These are phyloP conservation scores for Sciurus niger DNA, from an alignment of 2,113 vertebrate species.

Conservation along the genomic window DNA sequence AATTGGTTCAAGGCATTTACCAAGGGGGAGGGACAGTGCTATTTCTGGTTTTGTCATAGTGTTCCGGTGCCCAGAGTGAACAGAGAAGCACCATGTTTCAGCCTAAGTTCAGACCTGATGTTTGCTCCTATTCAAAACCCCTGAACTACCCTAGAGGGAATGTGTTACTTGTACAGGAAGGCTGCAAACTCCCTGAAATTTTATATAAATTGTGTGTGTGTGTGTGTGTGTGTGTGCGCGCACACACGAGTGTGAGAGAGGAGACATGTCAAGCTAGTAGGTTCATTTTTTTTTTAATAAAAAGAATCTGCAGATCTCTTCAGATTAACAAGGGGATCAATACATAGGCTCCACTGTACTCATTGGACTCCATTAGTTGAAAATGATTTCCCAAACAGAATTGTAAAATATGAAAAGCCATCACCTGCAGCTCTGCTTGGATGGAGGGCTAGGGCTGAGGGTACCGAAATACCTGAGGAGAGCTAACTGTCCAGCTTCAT, in stretches of 20 bases:
- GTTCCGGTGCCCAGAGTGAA: background rate
- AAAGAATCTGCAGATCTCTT: background rate
- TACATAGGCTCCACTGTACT: background rate
- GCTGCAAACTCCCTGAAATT: background rate
- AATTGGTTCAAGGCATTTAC: background rate
- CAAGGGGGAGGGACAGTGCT: background rate
- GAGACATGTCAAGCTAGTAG: background rate
- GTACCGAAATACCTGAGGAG: background rate
- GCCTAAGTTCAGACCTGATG: background rate
- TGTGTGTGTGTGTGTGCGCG: background rate
- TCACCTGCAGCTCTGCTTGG: background rate
- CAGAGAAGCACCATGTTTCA: background rate
- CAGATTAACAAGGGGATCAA: background rate
- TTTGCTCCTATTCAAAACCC: constrained; percentile 22
- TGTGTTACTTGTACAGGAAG: background rate
- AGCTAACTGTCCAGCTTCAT: background rate
- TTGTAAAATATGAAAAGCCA: background rate
- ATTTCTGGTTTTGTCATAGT: background rate
- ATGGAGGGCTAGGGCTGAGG: background rate
- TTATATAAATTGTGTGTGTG: background rate
- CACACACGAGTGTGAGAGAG: background rate
- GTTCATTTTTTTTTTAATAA: background rate
- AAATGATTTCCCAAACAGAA: constrained; percentile 18
- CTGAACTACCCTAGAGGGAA: background rate
- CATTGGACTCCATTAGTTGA: background rate